Evolutionary conservation across 2,888 invertebrate species (phyloP).

Genomic region (Drosophila mulleri): DNA sequence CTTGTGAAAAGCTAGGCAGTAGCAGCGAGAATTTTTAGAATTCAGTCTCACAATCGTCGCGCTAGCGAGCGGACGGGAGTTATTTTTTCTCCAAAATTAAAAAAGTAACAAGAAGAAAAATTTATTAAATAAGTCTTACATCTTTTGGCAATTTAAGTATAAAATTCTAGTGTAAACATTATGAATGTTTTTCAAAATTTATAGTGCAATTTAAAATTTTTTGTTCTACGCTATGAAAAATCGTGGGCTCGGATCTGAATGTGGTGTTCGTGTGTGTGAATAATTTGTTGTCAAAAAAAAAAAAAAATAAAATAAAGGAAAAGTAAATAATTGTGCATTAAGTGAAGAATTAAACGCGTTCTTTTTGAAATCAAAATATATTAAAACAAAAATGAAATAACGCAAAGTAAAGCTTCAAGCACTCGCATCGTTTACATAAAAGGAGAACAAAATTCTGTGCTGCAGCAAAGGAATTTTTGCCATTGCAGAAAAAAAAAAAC

Average conservation of each 20-base stretch:
- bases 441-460: slow-evolving; percentile 28
- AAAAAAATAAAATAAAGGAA: too few species aligned
- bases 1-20: slow-evolving; percentile 41
- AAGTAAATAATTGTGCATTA: not conserved
- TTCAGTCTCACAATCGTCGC: slow-evolving; percentile 74
- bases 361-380: not conserved
- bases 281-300: slow-evolving; percentile 11
- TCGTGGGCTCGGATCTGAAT: slow-evolving; percentile 11
- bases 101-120: slow-evolving; percentile 20
- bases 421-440: slow-evolving; percentile 58
- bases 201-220: slow-evolving; percentile 50
- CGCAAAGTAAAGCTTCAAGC: slow-evolving; percentile 27
- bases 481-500: slow-evolving; percentile 53
- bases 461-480: slow-evolving; percentile 66
- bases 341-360: slow-evolving; percentile 16
- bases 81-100: slow-evolving; percentile 32
- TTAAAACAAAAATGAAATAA: slow-evolving; percentile 14
- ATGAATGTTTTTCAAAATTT: slow-evolving; percentile 51
- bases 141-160: slow-evolving; percentile 40
- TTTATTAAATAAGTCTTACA: not conserved
- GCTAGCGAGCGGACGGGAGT: slow-evolving; percentile 72
- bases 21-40: slow-evolving; percentile 53
- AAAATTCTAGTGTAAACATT: slow-evolving; percentile 72
- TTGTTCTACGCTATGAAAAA: slow-evolving; percentile 20
- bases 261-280: slow-evolving; percentile 23